These are phyloP conservation scores for Malacoctenus gilli DNA, from an alignment of 2,797 vertebrate genomes.

Conservation along the genomic window DNA sequence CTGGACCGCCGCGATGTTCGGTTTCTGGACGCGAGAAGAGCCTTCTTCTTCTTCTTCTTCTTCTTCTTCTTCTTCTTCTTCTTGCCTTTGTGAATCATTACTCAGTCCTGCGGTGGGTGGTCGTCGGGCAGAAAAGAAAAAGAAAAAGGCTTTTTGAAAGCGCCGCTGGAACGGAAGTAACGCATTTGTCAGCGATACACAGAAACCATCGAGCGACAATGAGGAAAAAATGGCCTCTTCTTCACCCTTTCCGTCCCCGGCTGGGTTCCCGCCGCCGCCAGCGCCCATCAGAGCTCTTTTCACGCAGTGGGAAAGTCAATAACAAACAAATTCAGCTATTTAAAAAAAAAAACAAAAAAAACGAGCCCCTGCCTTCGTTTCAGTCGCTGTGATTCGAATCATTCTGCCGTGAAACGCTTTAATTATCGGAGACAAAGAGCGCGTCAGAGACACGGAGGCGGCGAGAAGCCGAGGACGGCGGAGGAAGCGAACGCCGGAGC, in stretches of 20 bases:
- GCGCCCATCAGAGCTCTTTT: conserved; percentile 85
- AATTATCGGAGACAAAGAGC: conserved; percentile 95
- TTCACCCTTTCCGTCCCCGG: conserved; percentile 69
- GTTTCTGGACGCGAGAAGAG: too few relatives aligned
- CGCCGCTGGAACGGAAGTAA: conserved; percentile 56
- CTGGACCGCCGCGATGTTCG: too few relatives aligned
- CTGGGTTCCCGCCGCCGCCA: conserved; percentile 47
- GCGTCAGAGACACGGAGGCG: conserved; percentile 91
- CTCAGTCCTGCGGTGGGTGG: conserved; percentile 31
- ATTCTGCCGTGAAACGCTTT: conserved; percentile 96
- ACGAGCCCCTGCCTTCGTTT: conserved; percentile 88
- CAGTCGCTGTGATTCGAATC: conserved; percentile 91
- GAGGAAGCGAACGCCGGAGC: conserved; percentile 87
- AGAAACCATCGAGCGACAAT: conserved; percentile 68
- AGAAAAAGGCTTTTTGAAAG: conserved; percentile 64
- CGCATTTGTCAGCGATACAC: conserved; percentile 55
- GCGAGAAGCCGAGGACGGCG: conserved; percentile 83
- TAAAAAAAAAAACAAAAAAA: too few relatives aligned
- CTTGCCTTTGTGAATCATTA: conserved; percentile 49
- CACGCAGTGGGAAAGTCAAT: conserved; percentile 89
- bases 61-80: too few relatives aligned
- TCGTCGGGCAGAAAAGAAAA: conserved; percentile 34
- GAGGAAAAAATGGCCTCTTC: conserved; percentile 70
- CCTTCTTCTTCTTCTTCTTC: too few relatives aligned
- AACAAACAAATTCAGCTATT: conserved; percentile 91